Percentiles rank a stretch among this genome's conserved stretches.
phyloP scores from a whole-genome alignment of 2,888 invertebrate genomes.

The Chrysotoxum bicinctum region DNA sequence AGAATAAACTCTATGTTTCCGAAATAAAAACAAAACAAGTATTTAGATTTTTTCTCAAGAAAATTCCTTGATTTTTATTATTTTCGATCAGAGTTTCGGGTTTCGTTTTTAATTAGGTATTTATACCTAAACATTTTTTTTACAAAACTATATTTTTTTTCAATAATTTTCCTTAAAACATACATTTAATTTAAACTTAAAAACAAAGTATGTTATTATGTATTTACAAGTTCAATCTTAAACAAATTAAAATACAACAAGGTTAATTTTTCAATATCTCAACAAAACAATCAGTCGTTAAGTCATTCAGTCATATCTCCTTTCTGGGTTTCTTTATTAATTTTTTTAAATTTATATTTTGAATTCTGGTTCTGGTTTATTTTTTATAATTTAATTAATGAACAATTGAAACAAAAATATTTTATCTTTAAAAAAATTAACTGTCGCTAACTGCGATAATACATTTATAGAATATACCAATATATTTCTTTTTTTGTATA shows the following conservation, averaged over 20 bases:
- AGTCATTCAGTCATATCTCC: constrained; percentile 66
- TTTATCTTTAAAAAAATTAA: constrained; percentile 13
- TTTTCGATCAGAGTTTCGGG: constrained; percentile 42
- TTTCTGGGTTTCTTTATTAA: constrained; percentile 2
- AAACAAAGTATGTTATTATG: constrained; percentile 14
- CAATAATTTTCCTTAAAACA: constrained; percentile 26
- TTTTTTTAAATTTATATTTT: not conserved
- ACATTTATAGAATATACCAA: not conserved
- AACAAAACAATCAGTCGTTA: constrained; percentile 71
- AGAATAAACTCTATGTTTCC: no score
- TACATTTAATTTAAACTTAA: constrained; percentile 56
- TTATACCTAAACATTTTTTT: constrained; percentile 40
- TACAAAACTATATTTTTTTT: constrained; percentile 36
- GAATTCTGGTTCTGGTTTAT: constrained; percentile 14
- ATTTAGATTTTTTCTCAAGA: constrained; percentile 18
- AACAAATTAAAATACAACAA: constrained; percentile 59
- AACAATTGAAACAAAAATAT: constrained; percentile 23
- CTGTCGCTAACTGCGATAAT: constrained; percentile 19
- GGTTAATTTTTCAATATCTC: constrained; percentile 54
- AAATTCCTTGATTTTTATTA: constrained; percentile 52
- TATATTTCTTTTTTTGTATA: constrained; percentile 19
- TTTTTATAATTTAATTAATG: constrained; percentile 11
- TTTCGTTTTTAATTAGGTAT: constrained; percentile 36
- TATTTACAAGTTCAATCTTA: constrained; percentile 57
- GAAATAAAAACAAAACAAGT: not conserved